phyloP scores from a whole-genome alignment of 2,113 vertebrate species.

The Cariama cristata region DNA sequence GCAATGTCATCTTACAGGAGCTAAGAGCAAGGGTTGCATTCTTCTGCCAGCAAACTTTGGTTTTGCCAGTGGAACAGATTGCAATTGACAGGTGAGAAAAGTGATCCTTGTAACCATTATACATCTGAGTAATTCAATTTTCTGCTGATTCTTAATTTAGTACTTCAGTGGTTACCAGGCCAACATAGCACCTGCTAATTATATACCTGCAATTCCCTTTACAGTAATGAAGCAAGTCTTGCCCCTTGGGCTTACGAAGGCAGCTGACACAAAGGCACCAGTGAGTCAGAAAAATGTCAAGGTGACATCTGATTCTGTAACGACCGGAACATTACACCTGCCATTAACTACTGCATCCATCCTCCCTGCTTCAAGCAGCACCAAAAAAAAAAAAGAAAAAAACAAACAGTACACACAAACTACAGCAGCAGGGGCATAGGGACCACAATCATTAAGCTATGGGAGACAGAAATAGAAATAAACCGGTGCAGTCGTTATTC shows the following conservation, averaged over 20 bases:
- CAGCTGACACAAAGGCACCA: neutral
- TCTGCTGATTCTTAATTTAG: constrained; percentile 48
- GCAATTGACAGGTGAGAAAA: constrained; percentile 57
- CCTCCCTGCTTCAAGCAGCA: neutral
- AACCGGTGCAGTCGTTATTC: neutral
- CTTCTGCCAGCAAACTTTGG: neutral
- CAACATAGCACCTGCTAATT: constrained; percentile 38
- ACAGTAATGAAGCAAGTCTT: neutral
- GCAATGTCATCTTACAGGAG: neutral
- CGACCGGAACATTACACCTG: neutral
- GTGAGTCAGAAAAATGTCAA: neutral
- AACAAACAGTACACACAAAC: fast-evolving
- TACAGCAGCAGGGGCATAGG: neutral
- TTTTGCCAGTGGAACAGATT: constrained; percentile 46
- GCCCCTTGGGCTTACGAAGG: neutral
- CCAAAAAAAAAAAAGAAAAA: neutral
- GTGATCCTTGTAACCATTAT: neutral
- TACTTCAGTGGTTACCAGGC: neutral
- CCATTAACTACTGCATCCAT: neutral
- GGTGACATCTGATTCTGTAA: neutral
- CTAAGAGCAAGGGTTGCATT: neutral
- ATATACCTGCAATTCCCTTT: neutral
- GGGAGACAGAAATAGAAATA: neutral
- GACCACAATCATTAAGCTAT: neutral
- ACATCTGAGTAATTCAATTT: constrained; percentile 44